These are phyloP conservation scores for Chymomyza fuscimana DNA, from an alignment of 2,888 invertebrate species.

Conservation along the genomic window DNA sequence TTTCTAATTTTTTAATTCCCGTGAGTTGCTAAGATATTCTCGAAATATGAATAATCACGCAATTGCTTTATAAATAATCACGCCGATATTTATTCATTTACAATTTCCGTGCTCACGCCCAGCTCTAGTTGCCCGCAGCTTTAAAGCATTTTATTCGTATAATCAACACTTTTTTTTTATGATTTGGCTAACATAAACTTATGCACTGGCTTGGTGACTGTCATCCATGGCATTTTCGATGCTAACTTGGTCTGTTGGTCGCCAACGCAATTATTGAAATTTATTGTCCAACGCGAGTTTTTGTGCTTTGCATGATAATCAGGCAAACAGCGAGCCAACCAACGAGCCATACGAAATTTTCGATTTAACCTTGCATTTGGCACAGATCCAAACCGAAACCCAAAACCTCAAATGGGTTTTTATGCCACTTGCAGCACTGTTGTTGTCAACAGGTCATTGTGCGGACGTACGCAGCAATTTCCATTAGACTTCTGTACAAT, in stretches of 20 bases:
- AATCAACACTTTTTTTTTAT: slow-evolving; percentile 16
- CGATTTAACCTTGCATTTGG: slow-evolving; percentile 33
- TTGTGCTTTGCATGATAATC: slow-evolving; percentile 61
- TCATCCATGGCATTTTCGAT: background rate
- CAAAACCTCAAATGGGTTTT: background rate
- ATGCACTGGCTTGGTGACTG: background rate
- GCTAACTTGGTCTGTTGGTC: background rate
- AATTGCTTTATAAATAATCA: too few species aligned
- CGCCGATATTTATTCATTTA: background rate
- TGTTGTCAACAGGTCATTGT: background rate
- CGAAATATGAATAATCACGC: too few species aligned
- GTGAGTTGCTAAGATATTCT: too few species aligned
- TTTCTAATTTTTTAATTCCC: too few species aligned
- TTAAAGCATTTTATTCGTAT: too few species aligned
- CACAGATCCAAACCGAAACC: background rate
- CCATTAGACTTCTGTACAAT: background rate
- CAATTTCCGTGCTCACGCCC: background rate
- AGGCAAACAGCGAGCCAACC: slow-evolving; percentile 26
- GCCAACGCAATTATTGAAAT: slow-evolving; percentile 66
- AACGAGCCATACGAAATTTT: slow-evolving; percentile 13
- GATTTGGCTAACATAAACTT: slow-evolving; percentile 57
- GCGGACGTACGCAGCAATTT: slow-evolving; percentile 14
- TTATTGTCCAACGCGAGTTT: slow-evolving; percentile 60
- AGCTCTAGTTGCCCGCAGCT: background rate
- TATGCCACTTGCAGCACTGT: background rate